Percentiles rank a stretch among this genome's conserved stretches.
Conservation (phyloP, 2,797 vertebrate species). For the Lepus oiostolus region DNA sequence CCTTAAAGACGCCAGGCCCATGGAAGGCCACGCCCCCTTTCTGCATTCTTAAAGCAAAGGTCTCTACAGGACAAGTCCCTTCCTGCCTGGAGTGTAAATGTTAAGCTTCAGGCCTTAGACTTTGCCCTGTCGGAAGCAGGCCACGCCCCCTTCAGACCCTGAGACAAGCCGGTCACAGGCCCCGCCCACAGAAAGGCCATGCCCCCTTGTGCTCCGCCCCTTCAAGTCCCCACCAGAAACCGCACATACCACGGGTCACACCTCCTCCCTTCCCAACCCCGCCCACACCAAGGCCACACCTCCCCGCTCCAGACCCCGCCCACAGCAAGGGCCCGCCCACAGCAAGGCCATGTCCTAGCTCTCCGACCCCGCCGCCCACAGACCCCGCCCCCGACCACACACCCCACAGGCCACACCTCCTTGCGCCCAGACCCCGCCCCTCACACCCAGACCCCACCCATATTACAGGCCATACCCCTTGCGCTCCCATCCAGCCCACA, state of each 20-base stretch:
- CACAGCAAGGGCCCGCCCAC: no score
- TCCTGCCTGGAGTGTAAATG: neutral
- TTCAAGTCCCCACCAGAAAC: no score
- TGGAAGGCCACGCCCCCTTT: fast-evolving
- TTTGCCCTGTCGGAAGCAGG: fast-evolving
- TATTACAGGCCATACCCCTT: neutral
- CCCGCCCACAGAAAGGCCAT: neutral
- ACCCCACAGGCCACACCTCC: neutral
- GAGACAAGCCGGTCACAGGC: neutral
- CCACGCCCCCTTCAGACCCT: neutral
- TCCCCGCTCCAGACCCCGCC: no score
- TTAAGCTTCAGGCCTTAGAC: neutral
- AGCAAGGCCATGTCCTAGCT: no score
- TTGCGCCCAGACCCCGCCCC: no score
- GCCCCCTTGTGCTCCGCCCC: no score
- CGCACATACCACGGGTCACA: no score
- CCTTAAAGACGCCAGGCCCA: neutral
- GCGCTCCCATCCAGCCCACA: no score
- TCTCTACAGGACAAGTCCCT: neutral
- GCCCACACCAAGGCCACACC: no score
- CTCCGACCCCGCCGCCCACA: no score
- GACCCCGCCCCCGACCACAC: no score
- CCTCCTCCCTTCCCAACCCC: no score
- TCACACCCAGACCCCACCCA: neutral
- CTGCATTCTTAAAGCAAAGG: neutral